Percentiles rank a stretch among this genome's conserved stretches.
phyloP scores from a whole-genome alignment of 2,888 invertebrate species.

The Subacronicta megacephala region DNA sequence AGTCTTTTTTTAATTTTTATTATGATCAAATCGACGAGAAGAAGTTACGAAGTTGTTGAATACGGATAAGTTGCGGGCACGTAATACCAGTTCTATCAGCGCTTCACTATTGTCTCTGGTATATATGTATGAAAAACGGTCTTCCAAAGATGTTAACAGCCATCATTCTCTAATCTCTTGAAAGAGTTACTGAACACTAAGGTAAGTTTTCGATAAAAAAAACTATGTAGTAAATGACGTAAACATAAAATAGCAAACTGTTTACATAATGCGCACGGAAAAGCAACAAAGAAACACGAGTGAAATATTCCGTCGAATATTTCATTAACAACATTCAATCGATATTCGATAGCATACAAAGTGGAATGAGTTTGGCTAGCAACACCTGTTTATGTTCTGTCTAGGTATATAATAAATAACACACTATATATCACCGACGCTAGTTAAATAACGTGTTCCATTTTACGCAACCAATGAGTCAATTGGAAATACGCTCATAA shows the following conservation, averaged over 20 bases:
- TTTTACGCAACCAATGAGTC: constrained; percentile 39
- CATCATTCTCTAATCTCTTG: too few relatives aligned
- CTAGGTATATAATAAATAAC: constrained; percentile 13
- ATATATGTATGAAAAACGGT: too few relatives aligned
- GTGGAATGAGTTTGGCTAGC: constrained; percentile 14
- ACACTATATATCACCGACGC: constrained; percentile 1
- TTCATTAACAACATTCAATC: neutral
- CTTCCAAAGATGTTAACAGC: too few relatives aligned
- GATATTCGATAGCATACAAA: constrained; percentile 1
- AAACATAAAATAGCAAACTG: neutral
- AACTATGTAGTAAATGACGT: neutral
- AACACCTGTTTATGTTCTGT: constrained; percentile 13
- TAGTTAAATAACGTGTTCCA: constrained; percentile 41
- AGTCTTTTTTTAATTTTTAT: too few relatives aligned
- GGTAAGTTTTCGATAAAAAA: neutral
- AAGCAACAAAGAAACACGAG: neutral
- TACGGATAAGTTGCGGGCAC: too few relatives aligned
- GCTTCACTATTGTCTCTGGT: too few relatives aligned
- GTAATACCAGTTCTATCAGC: too few relatives aligned
- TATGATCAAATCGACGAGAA: too few relatives aligned
- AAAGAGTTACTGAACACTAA: neutral
- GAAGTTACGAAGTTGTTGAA: too few relatives aligned
- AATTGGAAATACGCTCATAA: constrained; percentile 37
- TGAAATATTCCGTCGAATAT: neutral
- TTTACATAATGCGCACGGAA: neutral